Evolutionary conservation across 2,888 invertebrate genomes (phyloP), one percentile per base, ranked within the genome.

Genomic region (Falcaria lacertinaria): DNA sequence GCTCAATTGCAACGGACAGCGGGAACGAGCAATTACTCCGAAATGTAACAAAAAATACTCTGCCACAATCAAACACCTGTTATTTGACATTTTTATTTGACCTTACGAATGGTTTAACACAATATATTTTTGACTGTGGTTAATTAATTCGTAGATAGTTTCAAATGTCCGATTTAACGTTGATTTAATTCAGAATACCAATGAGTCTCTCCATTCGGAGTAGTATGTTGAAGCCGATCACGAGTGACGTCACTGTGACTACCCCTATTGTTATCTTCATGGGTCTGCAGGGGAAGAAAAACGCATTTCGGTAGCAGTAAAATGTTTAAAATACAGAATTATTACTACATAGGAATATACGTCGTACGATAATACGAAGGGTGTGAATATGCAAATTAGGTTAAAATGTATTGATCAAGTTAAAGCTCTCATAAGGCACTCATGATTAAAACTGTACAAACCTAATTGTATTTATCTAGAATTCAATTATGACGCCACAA

Each of bases 221-320:
- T 7, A 88, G 11, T 5, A 87, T 33, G 48, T 87, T 82, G 57
- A 82, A 69, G 1, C 68, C 80, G 13, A 88, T 59, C 1, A 87
- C 43, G 0, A 87, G 15, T n/a, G 84, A 74, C 11, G 87, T 88
- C 33, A 80, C 41, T 2, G 79, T 77, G 25, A 87, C 80, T 14
- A 87, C 74, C 8, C 69, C 83, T 42, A 89, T 80, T 7, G 88
- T 87, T 13, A 87, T 62, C 63, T 88, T 88, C 88, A 88, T 88
- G 0, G 87, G 75, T 35, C 88, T 89, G 79, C 15, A 65, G 74
- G 57, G 19, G 47, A 34, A 32, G 17, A 28, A 15, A n/a, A n/a
- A n/a, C n/a, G n/a, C n/a, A n/a, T n/a, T n/a, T n/a, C n/a, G n/a
- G n/a, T n/a, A n/a, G n/a, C n/a, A n/a, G n/a, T n/a, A n/a, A n/a